Base-by-base conservation (phyloP, 2,888 invertebrate species). In the Bursaphelenchus okinawaensis region DNA sequence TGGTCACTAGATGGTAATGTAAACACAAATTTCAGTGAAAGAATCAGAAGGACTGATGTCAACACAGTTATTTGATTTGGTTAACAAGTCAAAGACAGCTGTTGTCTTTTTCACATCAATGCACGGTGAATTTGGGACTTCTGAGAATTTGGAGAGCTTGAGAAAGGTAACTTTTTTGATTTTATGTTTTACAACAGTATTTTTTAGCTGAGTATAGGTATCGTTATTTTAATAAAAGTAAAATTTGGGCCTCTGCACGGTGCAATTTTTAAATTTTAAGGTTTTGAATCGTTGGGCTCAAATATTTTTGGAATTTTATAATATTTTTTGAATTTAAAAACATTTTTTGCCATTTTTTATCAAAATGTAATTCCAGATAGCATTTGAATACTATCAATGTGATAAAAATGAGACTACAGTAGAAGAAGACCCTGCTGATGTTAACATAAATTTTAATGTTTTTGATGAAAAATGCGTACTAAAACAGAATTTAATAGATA, bases 91-190 rank as follows among this genome's bases (percentile, higher is more conserved):
- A 12, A 40, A 40, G 40, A 40, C n/a, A 4, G 40, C 16, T 16
- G n/a, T 40, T 12, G 40, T 40, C 40, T n/a, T 40, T 40, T 40
- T 40, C 6, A 40, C 40, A 1, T 40, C 40, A 40, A 4, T 40
- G 40, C 12, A 40, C 40, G 40, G 40, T 12, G 40, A 40, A 40
- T 40, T 40, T n/a, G 40, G 6, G 40, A 40, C 60, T 22, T 40
- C 50, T 1, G 51, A 19, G 4, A 59, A 29, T 40, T 59, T 59
- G 60, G 60, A 59, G 22, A 26, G 16, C 24, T 20, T 59, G 12
- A 19, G 60, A 29, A 31, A 50, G 56, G 56, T 56, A 26, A 3
- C 19, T 56, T 56, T 19, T 40, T 16, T 40, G 40, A 40, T 40
- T 40, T 1, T 40, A 40, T 12, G 40, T 40, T 12, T 40, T 40